A percentile compares a stretch with the other conserved stretches of the same genome.
Conservation (phyloP, 1,140 invertebrate species). For the Dendroctonus ponderosae region DNA sequence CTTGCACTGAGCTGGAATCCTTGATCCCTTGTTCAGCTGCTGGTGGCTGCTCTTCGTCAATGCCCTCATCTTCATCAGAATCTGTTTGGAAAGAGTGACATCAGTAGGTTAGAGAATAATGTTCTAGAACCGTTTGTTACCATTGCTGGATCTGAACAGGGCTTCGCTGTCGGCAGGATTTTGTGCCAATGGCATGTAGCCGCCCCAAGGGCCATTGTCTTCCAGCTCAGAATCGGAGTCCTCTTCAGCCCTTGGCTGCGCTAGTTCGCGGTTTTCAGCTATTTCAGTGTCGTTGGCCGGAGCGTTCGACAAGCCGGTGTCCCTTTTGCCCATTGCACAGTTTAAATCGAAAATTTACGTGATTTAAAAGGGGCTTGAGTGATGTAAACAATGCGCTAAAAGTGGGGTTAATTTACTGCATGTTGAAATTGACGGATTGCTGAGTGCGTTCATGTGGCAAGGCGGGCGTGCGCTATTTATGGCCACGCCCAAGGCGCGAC, state of each 20-base stretch:
- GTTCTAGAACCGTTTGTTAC: background rate
- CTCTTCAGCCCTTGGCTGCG: constrained; percentile 1
- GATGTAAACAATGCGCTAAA: too few relatives aligned
- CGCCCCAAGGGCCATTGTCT: background rate
- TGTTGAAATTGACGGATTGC: too few relatives aligned
- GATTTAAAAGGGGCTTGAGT: too few relatives aligned
- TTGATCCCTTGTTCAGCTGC: background rate
- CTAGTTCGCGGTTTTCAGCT: constrained; percentile 13
- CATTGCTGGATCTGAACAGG: constrained; percentile 4
- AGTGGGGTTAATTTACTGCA: too few relatives aligned
- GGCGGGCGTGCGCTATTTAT: too few relatives aligned
- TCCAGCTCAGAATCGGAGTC: constrained; percentile 29
- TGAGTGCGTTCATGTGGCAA: too few relatives aligned
- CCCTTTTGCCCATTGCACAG: constrained; percentile 7
- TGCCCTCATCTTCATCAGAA: constrained; percentile 13
- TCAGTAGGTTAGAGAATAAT: background rate
- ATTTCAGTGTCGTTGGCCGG: constrained; percentile 8
- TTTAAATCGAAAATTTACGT: too few relatives aligned
- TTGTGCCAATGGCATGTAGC: constrained; percentile 29
- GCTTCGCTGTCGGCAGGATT: constrained; percentile 18
- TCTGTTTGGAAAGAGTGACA: background rate
- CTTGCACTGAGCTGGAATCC: background rate
- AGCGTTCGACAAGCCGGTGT: constrained; percentile 18
- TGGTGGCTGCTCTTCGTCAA: background rate
- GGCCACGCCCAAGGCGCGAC: too few relatives aligned